Conservation (phyloP, 2,888 invertebrate genomes). For the Erannis defoliaria region DNA sequence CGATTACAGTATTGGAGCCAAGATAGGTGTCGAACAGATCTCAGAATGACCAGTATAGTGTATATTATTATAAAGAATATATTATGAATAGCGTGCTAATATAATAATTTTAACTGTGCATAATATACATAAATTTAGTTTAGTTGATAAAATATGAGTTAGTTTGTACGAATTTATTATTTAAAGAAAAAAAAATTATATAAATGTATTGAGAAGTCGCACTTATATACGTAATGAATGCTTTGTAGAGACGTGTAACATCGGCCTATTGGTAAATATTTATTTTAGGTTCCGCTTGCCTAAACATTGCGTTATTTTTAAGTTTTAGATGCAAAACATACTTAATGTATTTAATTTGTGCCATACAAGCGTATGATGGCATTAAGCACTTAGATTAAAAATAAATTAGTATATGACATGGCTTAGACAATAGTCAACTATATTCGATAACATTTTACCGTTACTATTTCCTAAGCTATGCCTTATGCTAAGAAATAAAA, state of each 20-base stretch:
- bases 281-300: conserved; percentile 62
- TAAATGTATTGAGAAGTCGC: conserved; percentile 64
- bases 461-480: conserved; percentile 9
- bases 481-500: conserved; percentile 39
- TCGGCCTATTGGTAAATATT: conserved; percentile 61
- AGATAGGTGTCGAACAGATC: conserved; percentile 78
- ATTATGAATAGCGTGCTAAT: conserved; percentile 65
- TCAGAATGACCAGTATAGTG: conserved; percentile 81
- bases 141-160: conserved; percentile 47
- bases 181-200: conserved; percentile 57
- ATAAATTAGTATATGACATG: conserved; percentile 15
- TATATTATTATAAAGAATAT: conserved; percentile 62
- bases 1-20: conserved; percentile 72
- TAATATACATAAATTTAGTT: conserved; percentile 65
- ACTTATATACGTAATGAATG: conserved; percentile 78
- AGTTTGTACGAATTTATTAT: conserved; percentile 75
- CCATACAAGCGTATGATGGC: conserved; percentile 65
- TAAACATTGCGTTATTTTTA: conserved; percentile 40
- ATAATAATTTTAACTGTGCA: conserved; percentile 68
- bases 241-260: conserved; percentile 64
- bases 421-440: conserved; percentile 1
- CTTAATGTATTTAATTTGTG: conserved; percentile 58
- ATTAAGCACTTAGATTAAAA: conserved; percentile 56
- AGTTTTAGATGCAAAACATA: conserved; percentile 55
- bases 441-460: conserved; percentile 1